phyloP scores from a whole-genome alignment of 2,797 vertebrate genomes.

The Artibeus jamaicensis region DNA sequence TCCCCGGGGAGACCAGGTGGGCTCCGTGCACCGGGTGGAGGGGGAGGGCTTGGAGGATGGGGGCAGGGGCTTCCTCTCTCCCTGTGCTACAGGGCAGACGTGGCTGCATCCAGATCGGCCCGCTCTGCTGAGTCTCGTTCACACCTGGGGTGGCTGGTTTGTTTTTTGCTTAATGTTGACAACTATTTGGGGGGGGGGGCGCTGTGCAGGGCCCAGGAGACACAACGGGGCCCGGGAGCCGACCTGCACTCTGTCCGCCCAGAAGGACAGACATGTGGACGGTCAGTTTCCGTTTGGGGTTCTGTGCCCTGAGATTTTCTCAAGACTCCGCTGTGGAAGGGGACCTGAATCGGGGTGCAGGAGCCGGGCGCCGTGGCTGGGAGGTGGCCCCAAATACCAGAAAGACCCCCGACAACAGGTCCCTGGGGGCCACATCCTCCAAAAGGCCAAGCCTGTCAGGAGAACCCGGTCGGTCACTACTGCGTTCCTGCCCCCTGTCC shows the following conservation, averaged over 20 bases:
- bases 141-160: no score
- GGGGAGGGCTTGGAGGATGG: background rate
- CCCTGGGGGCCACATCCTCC: rapidly evolving
- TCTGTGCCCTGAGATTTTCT: background rate
- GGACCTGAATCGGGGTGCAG: rapidly evolving
- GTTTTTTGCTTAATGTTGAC: background rate
- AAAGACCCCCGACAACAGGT: background rate
- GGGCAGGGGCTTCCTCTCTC: background rate
- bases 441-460: rapidly evolving
- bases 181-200: rapidly evolving
- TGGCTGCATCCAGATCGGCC: rapidly evolving
- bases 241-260: rapidly evolving
- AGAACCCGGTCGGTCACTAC: rapidly evolving
- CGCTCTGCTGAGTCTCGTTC: background rate
- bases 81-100: rapidly evolving
- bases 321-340: no score
- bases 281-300: rapidly evolving
- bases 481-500: rapidly evolving
- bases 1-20: constrained; percentile 95
- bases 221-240: background rate
- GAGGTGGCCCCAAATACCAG: background rate
- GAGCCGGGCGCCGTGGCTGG: rapidly evolving
- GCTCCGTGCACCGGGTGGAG: rapidly evolving
- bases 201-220: rapidly evolving
- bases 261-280: rapidly evolving